phyloP scores from a whole-genome alignment of 2,113 vertebrate species.

The Apeltes quadracus region DNA sequence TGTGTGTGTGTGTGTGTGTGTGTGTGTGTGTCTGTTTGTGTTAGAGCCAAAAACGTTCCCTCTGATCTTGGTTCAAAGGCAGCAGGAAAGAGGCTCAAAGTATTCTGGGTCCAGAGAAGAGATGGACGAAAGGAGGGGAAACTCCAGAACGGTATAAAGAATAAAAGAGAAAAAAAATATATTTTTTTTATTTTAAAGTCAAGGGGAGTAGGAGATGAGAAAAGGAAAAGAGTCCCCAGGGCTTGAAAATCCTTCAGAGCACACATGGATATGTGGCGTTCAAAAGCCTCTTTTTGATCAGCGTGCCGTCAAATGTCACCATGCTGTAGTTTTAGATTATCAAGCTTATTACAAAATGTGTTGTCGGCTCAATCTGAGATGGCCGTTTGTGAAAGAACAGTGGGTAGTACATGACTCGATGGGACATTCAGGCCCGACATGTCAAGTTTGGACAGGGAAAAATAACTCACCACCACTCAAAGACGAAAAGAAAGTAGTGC shows the following conservation, averaged over 20 bases:
- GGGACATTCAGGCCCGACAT: background rate
- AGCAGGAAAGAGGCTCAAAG: constrained; percentile 81
- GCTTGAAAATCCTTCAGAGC: constrained; percentile 78
- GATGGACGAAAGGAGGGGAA: constrained; percentile 52
- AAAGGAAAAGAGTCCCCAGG: constrained; percentile 67
- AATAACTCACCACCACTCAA: background rate
- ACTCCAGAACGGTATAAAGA: constrained; percentile 40
- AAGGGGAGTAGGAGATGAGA: constrained; percentile 59
- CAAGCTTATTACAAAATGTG: background rate
- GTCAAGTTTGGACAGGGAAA: background rate
- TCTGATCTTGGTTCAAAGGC: constrained; percentile 85
- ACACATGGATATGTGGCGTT: constrained; percentile 61
- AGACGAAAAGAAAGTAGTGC: constrained; percentile 3
- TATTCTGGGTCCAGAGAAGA: constrained; percentile 66
- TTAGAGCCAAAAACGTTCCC: constrained; percentile 71
- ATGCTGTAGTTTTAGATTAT: background rate
- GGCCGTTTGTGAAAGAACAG: background rate
- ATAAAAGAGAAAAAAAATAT: background rate
- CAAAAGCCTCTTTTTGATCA: constrained; percentile 37
- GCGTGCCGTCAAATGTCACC: constrained; percentile 11
- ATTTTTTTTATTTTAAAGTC: constrained; percentile 12
- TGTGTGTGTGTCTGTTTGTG: constrained; percentile 1
- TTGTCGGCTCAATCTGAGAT: background rate
- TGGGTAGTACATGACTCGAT: too few species aligned
- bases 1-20: constrained; percentile 14